Conservation (phyloP, 1,140 invertebrate genomes). For the Drosophila arizonae region DNA sequence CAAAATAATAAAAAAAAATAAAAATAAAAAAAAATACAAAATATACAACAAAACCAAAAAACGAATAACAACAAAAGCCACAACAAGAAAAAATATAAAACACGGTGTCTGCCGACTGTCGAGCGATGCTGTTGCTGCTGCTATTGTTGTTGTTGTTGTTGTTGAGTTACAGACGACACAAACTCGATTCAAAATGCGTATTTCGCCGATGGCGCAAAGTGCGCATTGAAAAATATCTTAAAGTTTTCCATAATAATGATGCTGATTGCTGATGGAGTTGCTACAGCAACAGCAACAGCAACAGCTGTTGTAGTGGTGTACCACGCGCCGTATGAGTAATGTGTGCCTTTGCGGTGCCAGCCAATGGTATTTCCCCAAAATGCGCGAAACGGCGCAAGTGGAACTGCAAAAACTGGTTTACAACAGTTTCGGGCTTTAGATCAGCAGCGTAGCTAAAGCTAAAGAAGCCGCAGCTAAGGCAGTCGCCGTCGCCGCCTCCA, state of each 20-base stretch:
- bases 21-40: constrained; percentile 5
- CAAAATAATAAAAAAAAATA: constrained; percentile 9
- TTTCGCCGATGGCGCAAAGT: constrained; percentile 4
- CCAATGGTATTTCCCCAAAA: constrained; percentile 50
- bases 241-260: constrained; percentile 40
- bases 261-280: no score
- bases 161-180: constrained; percentile 13
- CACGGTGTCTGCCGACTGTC: not conserved
- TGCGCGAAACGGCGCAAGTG: constrained; percentile 13
- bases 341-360: constrained; percentile 11
- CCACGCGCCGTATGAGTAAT: constrained; percentile 61
- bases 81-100: constrained; percentile 12
- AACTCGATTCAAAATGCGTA: constrained; percentile 45
- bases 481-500: not conserved
- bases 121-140: constrained; percentile 21
- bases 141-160: no score
- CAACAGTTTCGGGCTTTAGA: constrained; percentile 11
- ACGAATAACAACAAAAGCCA: not conserved
- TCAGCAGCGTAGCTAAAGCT: constrained; percentile 1
- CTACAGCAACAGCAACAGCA: no score
- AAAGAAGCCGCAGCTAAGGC: not conserved
- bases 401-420: constrained; percentile 52
- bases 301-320: not conserved
- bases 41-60: not conserved
- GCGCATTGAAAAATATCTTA: constrained; percentile 33